A percentile compares a stretch with the other conserved stretches of the same genome.
These are phyloP conservation scores for Periparus ater DNA, from an alignment of 2,797 vertebrate species.

Conservation along the genomic window DNA sequence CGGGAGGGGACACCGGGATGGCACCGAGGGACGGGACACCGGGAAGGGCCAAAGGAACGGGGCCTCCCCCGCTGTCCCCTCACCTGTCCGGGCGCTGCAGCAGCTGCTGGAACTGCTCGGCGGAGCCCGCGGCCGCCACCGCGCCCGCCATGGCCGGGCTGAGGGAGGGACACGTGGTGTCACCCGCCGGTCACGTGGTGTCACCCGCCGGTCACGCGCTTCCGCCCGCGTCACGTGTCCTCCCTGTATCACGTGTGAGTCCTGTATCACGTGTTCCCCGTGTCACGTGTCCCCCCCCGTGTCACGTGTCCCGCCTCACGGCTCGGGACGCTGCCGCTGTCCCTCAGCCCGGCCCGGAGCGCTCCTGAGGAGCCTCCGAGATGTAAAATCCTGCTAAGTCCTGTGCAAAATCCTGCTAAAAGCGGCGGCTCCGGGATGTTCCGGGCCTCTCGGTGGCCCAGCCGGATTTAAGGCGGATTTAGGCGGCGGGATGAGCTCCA, in stretches of 20 bases:
- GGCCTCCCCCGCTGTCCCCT: rapidly evolving
- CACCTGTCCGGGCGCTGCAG: background rate
- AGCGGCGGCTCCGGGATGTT: too few species aligned
- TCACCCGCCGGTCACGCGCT: background rate
- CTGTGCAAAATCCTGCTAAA: too few species aligned
- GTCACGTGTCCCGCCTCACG: too few species aligned
- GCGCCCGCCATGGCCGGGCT: background rate
- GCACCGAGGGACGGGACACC: background rate
- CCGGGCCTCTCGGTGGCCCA: too few species aligned
- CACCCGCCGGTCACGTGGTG: background rate
- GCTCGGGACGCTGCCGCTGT: too few species aligned
- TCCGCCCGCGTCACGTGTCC: background rate
- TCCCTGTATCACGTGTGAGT: rapidly evolving
- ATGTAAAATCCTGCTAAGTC: too few species aligned
- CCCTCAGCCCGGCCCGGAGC: too few species aligned
- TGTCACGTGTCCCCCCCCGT: background rate
- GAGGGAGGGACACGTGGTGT: background rate
- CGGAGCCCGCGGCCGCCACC: background rate
- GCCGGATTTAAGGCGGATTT: too few species aligned
- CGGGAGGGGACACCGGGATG: too few species aligned
- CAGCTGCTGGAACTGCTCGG: background rate
- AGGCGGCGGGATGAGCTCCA: too few species aligned
- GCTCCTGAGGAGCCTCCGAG: too few species aligned
- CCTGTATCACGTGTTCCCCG: background rate
- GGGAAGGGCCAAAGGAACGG: background rate